Evolutionary conservation across 2,888 invertebrate species (phyloP).

Genomic region (Allacma fusca): DNA sequence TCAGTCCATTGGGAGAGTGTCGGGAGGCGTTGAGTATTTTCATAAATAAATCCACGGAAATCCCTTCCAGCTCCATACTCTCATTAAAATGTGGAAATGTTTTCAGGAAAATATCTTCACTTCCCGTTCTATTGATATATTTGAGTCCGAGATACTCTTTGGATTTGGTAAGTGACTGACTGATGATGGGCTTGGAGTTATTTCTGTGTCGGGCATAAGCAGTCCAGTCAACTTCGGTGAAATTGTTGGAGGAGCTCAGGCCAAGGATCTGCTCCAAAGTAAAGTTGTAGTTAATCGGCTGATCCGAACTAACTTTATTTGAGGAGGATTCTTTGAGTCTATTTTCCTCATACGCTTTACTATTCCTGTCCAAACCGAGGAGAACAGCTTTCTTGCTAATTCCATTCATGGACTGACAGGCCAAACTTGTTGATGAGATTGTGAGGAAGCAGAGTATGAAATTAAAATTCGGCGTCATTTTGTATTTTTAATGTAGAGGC

Average conservation of each 20-base stretch:
- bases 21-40: neutral
- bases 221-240: neutral
- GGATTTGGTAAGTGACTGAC: constrained; percentile 35
- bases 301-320: too few species aligned
- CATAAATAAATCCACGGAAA: neutral
- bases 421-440: neutral
- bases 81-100: constrained; percentile 23
- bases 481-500: neutral
- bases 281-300: neutral
- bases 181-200: neutral
- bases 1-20: neutral
- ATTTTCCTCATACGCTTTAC: neutral
- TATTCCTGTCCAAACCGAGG: constrained; percentile 19
- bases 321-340: neutral
- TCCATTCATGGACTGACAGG: constrained; percentile 41
- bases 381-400: constrained; percentile 34
- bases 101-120: neutral
- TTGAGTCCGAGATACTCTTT: constrained; percentile 31
- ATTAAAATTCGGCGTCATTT: neutral
- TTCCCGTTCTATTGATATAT: constrained; percentile 11
- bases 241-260: neutral
- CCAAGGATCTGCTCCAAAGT: neutral
- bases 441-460: neutral
- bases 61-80: constrained; percentile 24
- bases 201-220: constrained; percentile 16